Evolutionary conservation across 2,888 invertebrate species (phyloP).

Genomic region (Hypercompe scribonia): DNA sequence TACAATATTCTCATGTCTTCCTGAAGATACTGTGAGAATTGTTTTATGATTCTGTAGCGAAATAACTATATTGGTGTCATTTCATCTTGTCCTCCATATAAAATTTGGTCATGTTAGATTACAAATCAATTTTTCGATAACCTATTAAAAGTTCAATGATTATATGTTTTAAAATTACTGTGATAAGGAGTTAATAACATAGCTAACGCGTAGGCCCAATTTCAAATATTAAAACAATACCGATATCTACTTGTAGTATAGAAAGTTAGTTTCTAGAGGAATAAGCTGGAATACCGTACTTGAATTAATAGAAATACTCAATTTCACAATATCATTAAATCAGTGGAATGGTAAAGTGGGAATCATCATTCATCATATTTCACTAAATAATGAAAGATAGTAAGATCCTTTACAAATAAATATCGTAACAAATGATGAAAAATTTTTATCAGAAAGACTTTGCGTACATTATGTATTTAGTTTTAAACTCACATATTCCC

Average conservation of each 20-base stretch:
- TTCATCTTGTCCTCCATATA: not conserved
- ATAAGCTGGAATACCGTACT: not conserved
- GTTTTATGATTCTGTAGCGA: not conserved
- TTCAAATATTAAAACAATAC: not conserved
- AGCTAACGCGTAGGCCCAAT: not conserved
- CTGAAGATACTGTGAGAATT: not conserved
- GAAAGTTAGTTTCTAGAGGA: not conserved
- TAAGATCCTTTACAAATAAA: not conserved
- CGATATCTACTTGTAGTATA: not conserved
- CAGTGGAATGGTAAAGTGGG: not conserved
- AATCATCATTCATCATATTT: too few species aligned
- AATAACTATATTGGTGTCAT: not conserved
- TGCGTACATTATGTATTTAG: not conserved
- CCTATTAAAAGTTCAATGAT: not conserved
- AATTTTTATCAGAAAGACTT: not conserved
- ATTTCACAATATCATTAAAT: not conserved
- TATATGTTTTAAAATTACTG: not conserved
- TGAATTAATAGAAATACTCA: not conserved
- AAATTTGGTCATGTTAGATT: not conserved
- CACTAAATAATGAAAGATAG: not conserved
- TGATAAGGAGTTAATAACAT: not conserved
- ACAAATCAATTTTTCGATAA: not conserved
- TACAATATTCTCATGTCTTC: not conserved
- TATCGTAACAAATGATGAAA: not conserved
- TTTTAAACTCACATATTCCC: not conserved